Evolutionary conservation across 2,113 vertebrate species (phyloP).

Genomic region (Cyphomyrus discorhynchus): DNA sequence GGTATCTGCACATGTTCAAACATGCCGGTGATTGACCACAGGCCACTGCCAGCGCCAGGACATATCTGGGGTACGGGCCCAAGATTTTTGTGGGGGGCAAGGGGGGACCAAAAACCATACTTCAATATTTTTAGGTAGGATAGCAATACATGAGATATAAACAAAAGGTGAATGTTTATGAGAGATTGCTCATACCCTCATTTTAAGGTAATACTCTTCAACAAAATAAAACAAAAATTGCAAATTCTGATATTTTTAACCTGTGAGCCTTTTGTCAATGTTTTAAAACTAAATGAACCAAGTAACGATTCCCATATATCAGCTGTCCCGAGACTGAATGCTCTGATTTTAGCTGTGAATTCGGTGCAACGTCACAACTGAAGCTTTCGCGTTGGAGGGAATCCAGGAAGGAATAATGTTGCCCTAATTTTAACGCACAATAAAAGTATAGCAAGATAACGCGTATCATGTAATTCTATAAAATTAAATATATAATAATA

Average conservation of each 20-base stretch:
- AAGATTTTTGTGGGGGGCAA: too few species aligned
- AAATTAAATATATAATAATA: background rate
- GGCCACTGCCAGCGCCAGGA: background rate
- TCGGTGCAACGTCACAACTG: background rate
- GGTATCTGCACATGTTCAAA: background rate
- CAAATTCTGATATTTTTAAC: background rate
- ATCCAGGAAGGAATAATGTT: background rate
- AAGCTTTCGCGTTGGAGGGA: background rate
- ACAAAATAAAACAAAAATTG: background rate
- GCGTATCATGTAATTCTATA: background rate
- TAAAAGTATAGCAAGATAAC: background rate
- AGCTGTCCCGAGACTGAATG: background rate
- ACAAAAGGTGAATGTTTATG: background rate
- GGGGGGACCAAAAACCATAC: background rate
- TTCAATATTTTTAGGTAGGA: background rate
- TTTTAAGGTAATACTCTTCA: background rate
- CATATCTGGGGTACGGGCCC: too few species aligned
- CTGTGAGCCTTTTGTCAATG: background rate
- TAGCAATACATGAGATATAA: background rate
- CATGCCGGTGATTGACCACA: background rate
- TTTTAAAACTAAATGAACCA: background rate
- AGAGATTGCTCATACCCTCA: background rate
- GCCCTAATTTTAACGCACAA: background rate
- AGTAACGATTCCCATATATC: background rate
- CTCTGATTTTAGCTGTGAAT: background rate